A percentile compares a stretch with the other conserved stretches of the same genome.
These are phyloP conservation scores for Buceros bicornis DNA, from an alignment of 2,797 vertebrate genomes.

Conservation along the genomic window DNA sequence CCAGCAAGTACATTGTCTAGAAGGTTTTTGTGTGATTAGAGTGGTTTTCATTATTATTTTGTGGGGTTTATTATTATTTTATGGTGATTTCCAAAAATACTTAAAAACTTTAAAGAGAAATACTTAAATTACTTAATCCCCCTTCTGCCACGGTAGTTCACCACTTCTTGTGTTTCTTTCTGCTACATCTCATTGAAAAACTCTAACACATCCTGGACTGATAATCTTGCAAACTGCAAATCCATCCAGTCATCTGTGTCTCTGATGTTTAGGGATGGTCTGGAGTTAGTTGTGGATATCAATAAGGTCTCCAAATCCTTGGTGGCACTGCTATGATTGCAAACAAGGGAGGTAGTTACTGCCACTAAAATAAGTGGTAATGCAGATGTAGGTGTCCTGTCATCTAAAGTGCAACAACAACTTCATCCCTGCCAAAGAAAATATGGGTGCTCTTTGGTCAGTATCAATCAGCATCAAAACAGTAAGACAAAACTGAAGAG, in stretches of 20 bases:
- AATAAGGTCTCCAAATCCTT: background rate
- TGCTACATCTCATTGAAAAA: background rate
- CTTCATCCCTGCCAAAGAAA: background rate
- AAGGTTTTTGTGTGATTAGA: background rate
- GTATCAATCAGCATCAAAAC: background rate
- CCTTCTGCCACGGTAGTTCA: background rate
- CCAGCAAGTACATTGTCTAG: background rate
- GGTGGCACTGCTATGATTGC: background rate
- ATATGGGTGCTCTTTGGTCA: rapidly evolving
- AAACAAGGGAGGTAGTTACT: background rate
- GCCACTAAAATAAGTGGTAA: background rate
- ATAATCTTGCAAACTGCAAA: background rate
- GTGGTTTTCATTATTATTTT: background rate
- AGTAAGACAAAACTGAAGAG: background rate
- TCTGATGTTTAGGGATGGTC: background rate
- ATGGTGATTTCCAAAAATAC: background rate
- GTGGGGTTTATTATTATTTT: background rate
- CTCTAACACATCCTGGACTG: background rate
- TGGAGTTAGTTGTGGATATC: background rate
- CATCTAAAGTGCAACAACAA: background rate
- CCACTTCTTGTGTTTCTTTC: background rate
- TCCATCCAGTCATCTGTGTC: background rate
- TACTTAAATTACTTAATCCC: background rate
- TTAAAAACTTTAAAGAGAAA: background rate
- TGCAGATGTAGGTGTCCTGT: background rate